A percentile compares a stretch with the other conserved stretches of the same genome.
Conservation (phyloP, 2,797 vertebrate species). For the Accipiter minullus region DNA sequence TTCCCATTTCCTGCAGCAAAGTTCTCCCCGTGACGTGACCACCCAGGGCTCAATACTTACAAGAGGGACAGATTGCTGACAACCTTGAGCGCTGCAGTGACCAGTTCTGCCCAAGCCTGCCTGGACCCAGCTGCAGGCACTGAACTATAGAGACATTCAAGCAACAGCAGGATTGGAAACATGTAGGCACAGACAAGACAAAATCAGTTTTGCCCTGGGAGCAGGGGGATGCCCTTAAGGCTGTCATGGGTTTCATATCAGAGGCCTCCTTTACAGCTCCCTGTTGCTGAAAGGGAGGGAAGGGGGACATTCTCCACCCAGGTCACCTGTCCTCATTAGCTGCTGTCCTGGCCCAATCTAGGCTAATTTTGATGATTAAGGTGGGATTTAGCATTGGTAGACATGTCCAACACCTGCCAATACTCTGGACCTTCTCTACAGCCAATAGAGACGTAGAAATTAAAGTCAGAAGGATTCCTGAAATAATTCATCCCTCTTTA, state of each 20-base stretch:
- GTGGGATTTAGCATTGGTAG: not conserved
- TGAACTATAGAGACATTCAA: not conserved
- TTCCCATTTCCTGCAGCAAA: not conserved
- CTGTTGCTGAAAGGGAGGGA: not conserved
- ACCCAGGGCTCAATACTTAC: not conserved
- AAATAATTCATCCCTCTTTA: not conserved
- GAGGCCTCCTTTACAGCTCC: not conserved
- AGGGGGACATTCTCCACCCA: not conserved
- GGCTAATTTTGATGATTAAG: not conserved
- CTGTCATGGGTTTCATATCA: not conserved
- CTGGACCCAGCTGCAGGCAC: not conserved
- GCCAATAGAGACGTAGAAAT: not conserved
- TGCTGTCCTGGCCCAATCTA: not conserved
- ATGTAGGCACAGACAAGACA: not conserved
- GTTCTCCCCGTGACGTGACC: not conserved
- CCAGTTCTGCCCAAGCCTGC: not conserved
- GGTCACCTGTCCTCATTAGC: not conserved
- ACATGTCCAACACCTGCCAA: not conserved
- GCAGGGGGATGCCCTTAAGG: not conserved
- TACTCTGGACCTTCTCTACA: not conserved
- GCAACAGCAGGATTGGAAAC: not conserved
- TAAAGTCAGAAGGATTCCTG: not conserved
- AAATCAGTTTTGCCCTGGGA: not conserved
- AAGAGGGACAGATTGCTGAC: not conserved
- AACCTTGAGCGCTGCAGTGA: not conserved